Evolutionary conservation across 2,113 vertebrate genomes (phyloP).

Genomic region (Piaya cayana): DNA sequence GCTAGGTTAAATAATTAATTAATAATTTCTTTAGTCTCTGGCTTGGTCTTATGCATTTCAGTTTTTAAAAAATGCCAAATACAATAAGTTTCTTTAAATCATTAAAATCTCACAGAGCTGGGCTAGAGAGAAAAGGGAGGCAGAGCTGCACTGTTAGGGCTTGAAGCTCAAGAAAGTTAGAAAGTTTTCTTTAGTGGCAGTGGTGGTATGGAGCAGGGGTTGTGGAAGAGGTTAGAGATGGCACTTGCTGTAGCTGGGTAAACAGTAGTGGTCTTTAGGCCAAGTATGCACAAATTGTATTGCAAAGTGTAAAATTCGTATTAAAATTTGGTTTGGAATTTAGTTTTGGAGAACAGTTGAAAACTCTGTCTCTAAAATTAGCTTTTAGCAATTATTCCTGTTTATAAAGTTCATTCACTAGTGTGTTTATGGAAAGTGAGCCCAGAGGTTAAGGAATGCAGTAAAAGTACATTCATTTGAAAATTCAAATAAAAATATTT

Average conservation of each 20-base stretch:
- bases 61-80: neutral
- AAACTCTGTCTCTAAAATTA: constrained; percentile 56
- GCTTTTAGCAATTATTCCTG: constrained; percentile 54
- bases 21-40: neutral
- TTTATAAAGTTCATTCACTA: constrained; percentile 62
- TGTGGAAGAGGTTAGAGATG: neutral
- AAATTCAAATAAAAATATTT: constrained; percentile 69
- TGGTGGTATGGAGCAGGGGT: neutral
- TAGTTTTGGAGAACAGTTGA: constrained; percentile 22
- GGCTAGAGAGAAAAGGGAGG: neutral
- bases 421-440: constrained; percentile 62
- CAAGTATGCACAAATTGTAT: neutral
- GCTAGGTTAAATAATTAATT: neutral
- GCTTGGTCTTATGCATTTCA: neutral
- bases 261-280: neutral
- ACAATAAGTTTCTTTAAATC: neutral
- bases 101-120: neutral
- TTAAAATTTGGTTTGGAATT: constrained; percentile 38
- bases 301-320: neutral
- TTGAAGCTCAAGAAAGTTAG: neutral
- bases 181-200: neutral
- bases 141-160: neutral
- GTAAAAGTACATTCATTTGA: constrained; percentile 61
- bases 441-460: constrained; percentile 58
- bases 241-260: neutral